These are phyloP conservation scores for Tetramorium simillimum DNA, from an alignment of 1,140 invertebrate species.

Conservation along the genomic window DNA sequence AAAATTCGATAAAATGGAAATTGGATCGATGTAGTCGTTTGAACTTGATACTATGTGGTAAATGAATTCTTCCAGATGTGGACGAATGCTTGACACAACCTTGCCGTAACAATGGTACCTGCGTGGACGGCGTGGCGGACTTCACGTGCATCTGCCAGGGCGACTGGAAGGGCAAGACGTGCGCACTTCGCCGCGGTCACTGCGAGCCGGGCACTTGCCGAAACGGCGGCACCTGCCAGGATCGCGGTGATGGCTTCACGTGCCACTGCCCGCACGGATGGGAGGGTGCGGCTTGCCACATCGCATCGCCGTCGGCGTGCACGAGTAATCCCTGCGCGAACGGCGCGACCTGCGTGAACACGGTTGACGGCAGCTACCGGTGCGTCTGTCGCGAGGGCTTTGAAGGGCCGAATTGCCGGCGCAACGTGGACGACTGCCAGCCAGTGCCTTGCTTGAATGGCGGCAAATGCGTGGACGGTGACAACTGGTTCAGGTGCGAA, in stretches of 20 bases:
- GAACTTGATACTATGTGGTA: neutral
- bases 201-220: slow-evolving; percentile 88
- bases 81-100: slow-evolving; percentile 92
- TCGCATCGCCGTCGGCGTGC: slow-evolving; percentile 89
- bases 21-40: too few species aligned
- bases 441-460: slow-evolving; percentile 90
- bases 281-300: slow-evolving; percentile 89
- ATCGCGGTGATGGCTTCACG: slow-evolving; percentile 88
- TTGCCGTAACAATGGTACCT: slow-evolving; percentile 92
- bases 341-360: slow-evolving; percentile 91
- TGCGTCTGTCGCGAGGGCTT: slow-evolving; percentile 90
- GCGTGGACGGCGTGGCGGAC: slow-evolving; percentile 90
- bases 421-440: slow-evolving; percentile 89
- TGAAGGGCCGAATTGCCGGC: slow-evolving; percentile 87
- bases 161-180: slow-evolving; percentile 93
- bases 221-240: slow-evolving; percentile 89
- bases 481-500: slow-evolving; percentile 91
- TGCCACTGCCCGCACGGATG: slow-evolving; percentile 89
- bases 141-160: slow-evolving; percentile 91
- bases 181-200: slow-evolving; percentile 88
- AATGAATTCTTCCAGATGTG: slow-evolving; percentile 87
- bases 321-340: slow-evolving; percentile 90
- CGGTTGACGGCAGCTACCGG: slow-evolving; percentile 88
- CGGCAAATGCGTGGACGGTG: slow-evolving; percentile 92
- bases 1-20: neutral